Evolutionary conservation across 2,797 vertebrate species (phyloP), one percentile per base, ranked within the genome.

Genomic region (Parotocinclus haroldoi): DNA sequence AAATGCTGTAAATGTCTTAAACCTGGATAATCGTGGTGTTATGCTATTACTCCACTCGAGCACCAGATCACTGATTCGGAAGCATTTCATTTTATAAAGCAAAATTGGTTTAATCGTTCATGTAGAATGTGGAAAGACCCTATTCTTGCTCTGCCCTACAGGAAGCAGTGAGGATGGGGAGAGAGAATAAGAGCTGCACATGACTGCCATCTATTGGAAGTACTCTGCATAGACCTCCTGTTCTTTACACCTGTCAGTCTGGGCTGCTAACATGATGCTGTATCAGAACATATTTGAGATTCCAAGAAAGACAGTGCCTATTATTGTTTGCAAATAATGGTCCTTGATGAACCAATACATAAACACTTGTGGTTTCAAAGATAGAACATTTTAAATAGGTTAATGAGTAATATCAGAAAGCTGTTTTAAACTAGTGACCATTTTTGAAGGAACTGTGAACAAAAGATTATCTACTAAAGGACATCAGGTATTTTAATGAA

Each of bases 161-260:
- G 92, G 92, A 78, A 91, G 91, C 86, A 88, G 88, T 17, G 89
- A 93, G 76, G 91, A 93, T 0, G 89, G 91, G 0, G 91, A 93
- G 64, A 80, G 79, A 79, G 89, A 93, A 58, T 89, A 81, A 89
- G 13, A 4, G 12, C 73, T 46, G 60, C 38, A 50, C 49, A 16
- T 70, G 77, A 66, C 83, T 81, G 77, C 79, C 66, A 69, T 76
- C 52, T 65, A 68, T 40, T 70, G 66, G 57, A 6, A 69, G 19
- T 70, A 52, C 48, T 36, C 45, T 44, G 44, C 52, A 71, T 40
- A 37, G 46, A 58, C 37, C 13, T 71, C 51, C 73, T 63, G 49
- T 74, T 69, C 63, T 79, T 1, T 77, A 85, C 78, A 80, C 76
- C 71, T 77, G 27, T 72, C 62, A 58, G 64, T 80, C 74, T 58